These are phyloP conservation scores for Laterallus jamaicensis DNA, from an alignment of 2,113 vertebrate genomes.

Conservation along the genomic window DNA sequence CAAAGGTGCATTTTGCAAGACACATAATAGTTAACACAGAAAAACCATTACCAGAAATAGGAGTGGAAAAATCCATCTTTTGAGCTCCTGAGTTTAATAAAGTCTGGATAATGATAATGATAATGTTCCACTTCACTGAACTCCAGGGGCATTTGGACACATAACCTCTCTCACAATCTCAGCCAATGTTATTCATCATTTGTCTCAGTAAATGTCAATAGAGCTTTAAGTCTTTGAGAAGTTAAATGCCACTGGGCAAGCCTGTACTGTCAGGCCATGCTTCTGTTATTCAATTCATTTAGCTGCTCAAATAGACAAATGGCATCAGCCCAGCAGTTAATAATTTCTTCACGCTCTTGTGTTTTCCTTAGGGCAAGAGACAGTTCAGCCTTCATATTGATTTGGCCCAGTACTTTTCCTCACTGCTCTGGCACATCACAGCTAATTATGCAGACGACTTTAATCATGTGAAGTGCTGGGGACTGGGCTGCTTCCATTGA, in stretches of 20 bases:
- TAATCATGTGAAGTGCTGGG: conserved; percentile 1
- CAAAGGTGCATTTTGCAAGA: background rate
- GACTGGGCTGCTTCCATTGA: background rate
- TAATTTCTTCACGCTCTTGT: conserved; percentile 45
- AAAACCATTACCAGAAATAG: background rate
- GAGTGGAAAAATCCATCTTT: background rate
- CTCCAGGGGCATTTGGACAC: background rate
- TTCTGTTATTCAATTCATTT: conserved; percentile 55
- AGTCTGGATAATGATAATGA: background rate
- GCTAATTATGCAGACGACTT: conserved; percentile 37
- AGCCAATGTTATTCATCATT: conserved; percentile 20
- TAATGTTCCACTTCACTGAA: conserved; percentile 38
- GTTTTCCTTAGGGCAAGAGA: conserved; percentile 54
- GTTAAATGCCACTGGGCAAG: conserved; percentile 57
- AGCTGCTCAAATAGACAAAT: conserved; percentile 64
- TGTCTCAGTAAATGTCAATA: conserved; percentile 43
- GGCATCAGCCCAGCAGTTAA: conserved; percentile 56
- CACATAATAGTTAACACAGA: background rate
- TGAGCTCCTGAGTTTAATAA: conserved; percentile 6
- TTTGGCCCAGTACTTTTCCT: conserved; percentile 20
- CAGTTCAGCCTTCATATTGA: conserved; percentile 28
- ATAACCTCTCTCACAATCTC: conserved; percentile 28
- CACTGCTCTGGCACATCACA: conserved; percentile 12
- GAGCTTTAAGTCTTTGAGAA: conserved; percentile 45
- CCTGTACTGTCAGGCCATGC: background rate